A percentile compares a stretch with the other conserved stretches of the same genome.
These are phyloP conservation scores for Lepidurus packardi DNA, from an alignment of 1,140 invertebrate genomes.

Conservation along the genomic window DNA sequence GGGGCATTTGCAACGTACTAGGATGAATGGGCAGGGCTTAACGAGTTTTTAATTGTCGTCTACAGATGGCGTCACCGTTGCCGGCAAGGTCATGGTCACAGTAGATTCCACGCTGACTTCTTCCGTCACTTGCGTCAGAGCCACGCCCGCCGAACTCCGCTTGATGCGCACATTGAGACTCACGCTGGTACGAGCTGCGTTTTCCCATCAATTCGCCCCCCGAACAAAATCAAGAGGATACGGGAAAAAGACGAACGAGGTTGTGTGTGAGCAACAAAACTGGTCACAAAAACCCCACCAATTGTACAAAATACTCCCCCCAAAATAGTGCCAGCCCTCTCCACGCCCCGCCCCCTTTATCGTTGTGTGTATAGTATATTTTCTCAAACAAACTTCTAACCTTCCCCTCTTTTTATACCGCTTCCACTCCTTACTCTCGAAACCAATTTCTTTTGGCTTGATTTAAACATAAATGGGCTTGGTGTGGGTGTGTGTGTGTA, in stretches of 20 bases:
- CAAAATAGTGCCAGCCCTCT: neutral
- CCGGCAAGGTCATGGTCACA: conserved; percentile 3
- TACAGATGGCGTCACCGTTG: neutral
- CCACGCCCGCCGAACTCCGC: neutral
- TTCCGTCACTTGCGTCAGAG: conserved; percentile 8
- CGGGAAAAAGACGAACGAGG: neutral
- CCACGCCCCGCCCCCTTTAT: conserved; percentile 11
- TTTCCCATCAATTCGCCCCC: neutral
- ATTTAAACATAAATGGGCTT: too few relatives aligned
- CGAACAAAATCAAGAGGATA: neutral
- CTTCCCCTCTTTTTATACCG: too few relatives aligned
- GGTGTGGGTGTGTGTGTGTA: too few relatives aligned
- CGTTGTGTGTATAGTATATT: neutral
- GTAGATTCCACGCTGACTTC: conserved; percentile 2
- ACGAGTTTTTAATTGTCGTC: neutral
- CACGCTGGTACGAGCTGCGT: conserved; percentile 4
- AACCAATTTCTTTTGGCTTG: too few relatives aligned
- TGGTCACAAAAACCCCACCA: neutral
- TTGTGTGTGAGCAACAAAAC: neutral
- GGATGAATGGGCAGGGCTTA: neutral
- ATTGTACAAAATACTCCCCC: neutral
- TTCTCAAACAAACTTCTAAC: neutral
- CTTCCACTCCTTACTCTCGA: too few relatives aligned
- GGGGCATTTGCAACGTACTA: neutral
- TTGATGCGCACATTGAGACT: conserved; percentile 17